Percentiles rank a stretch among this genome's conserved stretches.
These are phyloP conservation scores for Perognathus longimembris DNA, from an alignment of 2,113 vertebrate genomes.

Conservation along the genomic window DNA sequence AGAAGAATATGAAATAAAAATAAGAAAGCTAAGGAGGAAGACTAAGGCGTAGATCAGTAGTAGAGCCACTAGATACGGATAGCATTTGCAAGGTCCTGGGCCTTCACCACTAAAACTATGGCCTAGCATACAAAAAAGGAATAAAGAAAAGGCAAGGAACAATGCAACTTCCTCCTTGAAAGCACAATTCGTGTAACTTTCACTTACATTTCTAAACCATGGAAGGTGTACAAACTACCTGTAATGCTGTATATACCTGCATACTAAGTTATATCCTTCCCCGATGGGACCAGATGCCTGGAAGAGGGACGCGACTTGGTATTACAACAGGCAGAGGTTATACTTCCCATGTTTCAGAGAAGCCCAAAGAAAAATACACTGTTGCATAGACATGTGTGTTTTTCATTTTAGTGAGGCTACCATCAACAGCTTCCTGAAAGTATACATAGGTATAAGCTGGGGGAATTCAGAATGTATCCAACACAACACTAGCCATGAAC, in stretches of 20 bases:
- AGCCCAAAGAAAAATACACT: slow-evolving; percentile 20
- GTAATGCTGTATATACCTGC: too few relatives aligned
- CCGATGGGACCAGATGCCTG: background rate
- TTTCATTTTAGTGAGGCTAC: background rate
- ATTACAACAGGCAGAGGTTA: background rate
- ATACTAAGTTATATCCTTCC: background rate
- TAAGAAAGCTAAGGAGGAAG: background rate
- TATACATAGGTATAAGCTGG: background rate
- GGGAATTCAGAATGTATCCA: background rate
- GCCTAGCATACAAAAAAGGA: too few relatives aligned
- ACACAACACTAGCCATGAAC: background rate
- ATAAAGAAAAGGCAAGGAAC: background rate
- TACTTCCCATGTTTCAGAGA: slow-evolving; percentile 18
- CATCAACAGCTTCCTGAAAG: background rate
- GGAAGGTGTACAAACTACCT: background rate
- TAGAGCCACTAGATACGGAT: background rate
- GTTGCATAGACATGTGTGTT: background rate
- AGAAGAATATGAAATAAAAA: slow-evolving; percentile 37
- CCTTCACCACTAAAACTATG: too few relatives aligned
- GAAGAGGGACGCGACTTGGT: background rate
- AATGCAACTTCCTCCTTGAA: background rate
- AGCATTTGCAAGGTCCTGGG: background rate
- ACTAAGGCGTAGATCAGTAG: background rate
- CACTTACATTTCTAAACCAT: background rate
- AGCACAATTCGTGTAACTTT: background rate